A percentile compares a stretch with the other conserved stretches of the same genome.
These are phyloP conservation scores for Turnix velox DNA, from an alignment of 2,113 vertebrate genomes.

Conservation along the genomic window DNA sequence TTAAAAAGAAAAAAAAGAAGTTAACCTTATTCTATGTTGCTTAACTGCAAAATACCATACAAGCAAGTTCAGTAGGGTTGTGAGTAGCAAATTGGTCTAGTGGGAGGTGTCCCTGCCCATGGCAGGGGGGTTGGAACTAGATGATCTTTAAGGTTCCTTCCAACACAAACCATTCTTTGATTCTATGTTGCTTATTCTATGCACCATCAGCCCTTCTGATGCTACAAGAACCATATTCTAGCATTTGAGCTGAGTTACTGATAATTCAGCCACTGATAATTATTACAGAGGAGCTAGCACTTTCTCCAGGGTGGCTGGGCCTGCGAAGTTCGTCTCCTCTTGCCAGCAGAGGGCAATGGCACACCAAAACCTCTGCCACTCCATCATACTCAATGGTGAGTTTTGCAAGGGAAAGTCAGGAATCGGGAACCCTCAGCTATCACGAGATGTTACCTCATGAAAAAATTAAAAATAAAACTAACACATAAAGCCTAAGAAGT, in stretches of 20 bases:
- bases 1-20: not conserved
- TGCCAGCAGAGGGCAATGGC: not conserved
- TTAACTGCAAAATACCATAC: no score
- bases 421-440: not conserved
- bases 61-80: no score
- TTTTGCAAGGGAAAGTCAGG: not conserved
- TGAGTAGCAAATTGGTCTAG: no score
- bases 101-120: no score
- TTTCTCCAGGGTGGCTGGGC: not conserved
- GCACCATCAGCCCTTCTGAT: not conserved
- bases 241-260: not conserved
- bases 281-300: not conserved
- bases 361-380: not conserved
- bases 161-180: no score
- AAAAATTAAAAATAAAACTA: not conserved
- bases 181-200: no score
- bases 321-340: not conserved
- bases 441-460: fast-evolving
- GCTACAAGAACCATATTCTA: not conserved
- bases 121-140: no score
- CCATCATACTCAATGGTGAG: fast-evolving
- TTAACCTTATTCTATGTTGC: not conserved
- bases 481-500: not conserved
- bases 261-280: fast-evolving
- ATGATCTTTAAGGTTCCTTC: no score